Conservation (phyloP, 2,888 invertebrate genomes). For the Synergus japonicus region DNA sequence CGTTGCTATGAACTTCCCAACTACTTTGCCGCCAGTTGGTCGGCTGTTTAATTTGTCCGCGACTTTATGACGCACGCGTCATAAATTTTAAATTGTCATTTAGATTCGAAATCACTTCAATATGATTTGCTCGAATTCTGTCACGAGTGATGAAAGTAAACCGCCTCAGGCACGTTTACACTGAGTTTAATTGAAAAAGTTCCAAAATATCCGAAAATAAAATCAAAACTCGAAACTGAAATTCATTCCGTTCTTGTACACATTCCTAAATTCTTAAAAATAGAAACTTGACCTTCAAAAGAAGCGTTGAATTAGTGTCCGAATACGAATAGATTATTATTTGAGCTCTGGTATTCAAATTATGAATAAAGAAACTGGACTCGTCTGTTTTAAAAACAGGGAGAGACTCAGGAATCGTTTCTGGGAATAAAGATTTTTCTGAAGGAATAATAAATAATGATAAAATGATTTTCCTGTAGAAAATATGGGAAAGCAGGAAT, state of each 20-base stretch:
- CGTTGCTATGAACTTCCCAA: not conserved
- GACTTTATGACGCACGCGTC: not conserved
- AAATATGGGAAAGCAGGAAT: not conserved
- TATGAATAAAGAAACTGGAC: not conserved
- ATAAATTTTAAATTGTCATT: not conserved
- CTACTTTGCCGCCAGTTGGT: slow-evolving; percentile 4
- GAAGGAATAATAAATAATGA: too few species aligned
- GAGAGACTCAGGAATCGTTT: not conserved
- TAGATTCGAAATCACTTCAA: not conserved
- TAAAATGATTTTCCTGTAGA: not conserved
- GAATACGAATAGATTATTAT: not conserved
- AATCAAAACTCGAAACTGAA: not conserved
- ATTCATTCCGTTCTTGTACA: not conserved
- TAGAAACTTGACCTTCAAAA: not conserved
- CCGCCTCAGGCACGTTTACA: not conserved
- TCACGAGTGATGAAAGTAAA: not conserved
- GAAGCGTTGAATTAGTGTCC: not conserved
- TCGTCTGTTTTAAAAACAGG: too few species aligned
- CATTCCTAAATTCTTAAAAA: not conserved
- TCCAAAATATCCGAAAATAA: not conserved
- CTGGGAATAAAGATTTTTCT: too few species aligned
- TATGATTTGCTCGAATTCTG: not conserved
- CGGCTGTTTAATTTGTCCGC: not conserved
- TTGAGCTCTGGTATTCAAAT: not conserved
- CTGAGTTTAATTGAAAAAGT: not conserved